Evolutionary conservation across 2,888 invertebrate genomes (phyloP).

Genomic region (Conomelus anceps): DNA sequence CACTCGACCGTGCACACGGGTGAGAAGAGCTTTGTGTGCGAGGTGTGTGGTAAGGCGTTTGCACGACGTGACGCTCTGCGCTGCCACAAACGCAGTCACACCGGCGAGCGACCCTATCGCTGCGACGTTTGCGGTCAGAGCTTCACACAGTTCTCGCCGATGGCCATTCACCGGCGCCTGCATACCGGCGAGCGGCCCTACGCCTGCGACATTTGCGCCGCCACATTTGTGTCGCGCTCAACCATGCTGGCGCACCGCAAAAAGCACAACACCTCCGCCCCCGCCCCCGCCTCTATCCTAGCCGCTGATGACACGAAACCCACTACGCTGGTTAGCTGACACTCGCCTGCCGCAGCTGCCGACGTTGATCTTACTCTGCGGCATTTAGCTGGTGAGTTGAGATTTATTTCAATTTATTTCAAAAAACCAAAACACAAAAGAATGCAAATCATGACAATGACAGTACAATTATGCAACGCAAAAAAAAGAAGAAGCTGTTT

Average conservation of each 20-base stretch:
- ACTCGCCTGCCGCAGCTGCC: conserved; percentile 17
- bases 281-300: neutral
- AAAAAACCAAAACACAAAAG: no score
- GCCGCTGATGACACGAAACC: neutral
- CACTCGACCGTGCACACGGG: conserved; percentile 57
- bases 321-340: no score
- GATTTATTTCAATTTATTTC: no score
- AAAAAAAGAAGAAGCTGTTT: no score
- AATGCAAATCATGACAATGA: no score
- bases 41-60: conserved; percentile 55
- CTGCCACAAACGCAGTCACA: conserved; percentile 53
- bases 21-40: conserved; percentile 54
- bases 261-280: conserved; percentile 42
- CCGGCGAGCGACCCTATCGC: conserved; percentile 41
- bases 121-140: conserved; percentile 56
- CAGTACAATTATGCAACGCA: no score
- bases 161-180: conserved; percentile 55
- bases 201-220: conserved; percentile 51
- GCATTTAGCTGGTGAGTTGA: no score
- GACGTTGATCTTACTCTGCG: no score
- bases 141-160: conserved; percentile 57
- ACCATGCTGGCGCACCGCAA: conserved; percentile 54
- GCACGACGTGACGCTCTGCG: conserved; percentile 52
- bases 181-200: conserved; percentile 58
- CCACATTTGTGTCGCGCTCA: conserved; percentile 52